Percentiles rank a stretch among this genome's conserved stretches.
Evolutionary conservation across 2,888 invertebrate species (phyloP).

Genomic region (Timandra comae): DNA sequence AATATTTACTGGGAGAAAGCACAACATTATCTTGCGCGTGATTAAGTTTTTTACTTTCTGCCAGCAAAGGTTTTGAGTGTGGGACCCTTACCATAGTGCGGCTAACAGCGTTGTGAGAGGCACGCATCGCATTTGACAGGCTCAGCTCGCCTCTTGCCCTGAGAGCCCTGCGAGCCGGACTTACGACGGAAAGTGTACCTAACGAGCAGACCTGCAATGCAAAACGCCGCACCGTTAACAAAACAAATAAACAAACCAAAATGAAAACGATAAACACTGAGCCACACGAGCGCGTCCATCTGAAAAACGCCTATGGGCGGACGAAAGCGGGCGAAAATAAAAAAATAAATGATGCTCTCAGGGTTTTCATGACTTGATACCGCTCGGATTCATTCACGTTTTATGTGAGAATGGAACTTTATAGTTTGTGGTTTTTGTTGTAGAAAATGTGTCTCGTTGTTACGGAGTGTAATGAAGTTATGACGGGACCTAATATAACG

Average conservation of each 20-base stretch:
- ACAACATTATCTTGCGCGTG: constrained; percentile 10
- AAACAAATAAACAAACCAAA: constrained; percentile 63
- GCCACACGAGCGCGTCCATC: constrained; percentile 69
- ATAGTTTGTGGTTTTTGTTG: constrained; percentile 36
- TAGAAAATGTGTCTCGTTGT: constrained; percentile 31
- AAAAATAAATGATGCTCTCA: constrained; percentile 53
- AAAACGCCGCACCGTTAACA: constrained; percentile 76
- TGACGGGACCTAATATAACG: constrained; percentile 33
- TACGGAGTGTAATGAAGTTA: constrained; percentile 33
- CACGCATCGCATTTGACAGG: constrained; percentile 76
- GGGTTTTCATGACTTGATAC: constrained; percentile 60
- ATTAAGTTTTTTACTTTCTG: constrained; percentile 32
- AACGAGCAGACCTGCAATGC: constrained; percentile 78
- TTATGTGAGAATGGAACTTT: constrained; percentile 52
- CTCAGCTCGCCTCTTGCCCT: constrained; percentile 70
- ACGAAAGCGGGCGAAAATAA: constrained; percentile 64
- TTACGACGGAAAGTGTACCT: constrained; percentile 79
- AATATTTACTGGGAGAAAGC: constrained; percentile 37
- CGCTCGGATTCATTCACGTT: constrained; percentile 55
- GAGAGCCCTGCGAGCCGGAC: constrained; percentile 74
- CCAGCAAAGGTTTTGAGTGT: constrained; percentile 40
- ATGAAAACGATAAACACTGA: constrained; percentile 54
- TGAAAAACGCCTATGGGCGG: constrained; percentile 70
- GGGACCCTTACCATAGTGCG: constrained; percentile 71
- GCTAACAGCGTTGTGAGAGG: constrained; percentile 77